Evolutionary conservation across 2,797 vertebrate species (phyloP), one percentile per base, ranked within the genome.

Genomic region (Poecilia picta): DNA sequence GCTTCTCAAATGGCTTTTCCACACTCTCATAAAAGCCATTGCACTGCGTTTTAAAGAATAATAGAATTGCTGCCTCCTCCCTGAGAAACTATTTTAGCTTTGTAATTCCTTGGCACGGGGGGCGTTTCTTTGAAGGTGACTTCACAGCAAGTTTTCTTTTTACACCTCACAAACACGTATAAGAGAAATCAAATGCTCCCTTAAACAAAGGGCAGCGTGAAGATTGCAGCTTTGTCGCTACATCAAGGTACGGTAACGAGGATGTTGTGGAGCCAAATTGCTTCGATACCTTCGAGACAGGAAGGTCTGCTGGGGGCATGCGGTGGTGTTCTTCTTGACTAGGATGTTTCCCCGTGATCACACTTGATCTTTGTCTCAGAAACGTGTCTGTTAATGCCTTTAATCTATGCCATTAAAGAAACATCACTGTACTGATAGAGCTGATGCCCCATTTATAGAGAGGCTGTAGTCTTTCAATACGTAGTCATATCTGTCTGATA

Each of bases 41-140:
- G 94, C 94, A 77, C 93, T 95, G 95, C 94, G 93, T 95, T 96
- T 95, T 95, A 94, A 95, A 94, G 94, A 95, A 95, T 96, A 96
- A 96, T 96, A 95, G 95, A 95, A 95, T 90, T 20, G 77, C 93
- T 92, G 88, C 93, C 91, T 94, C 92, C 91, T 94, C 89, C 89
- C 85, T 0, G 73, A 93, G 94, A 96, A 96, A 94, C 94, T 93
- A 95, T 95, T 96, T 94, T 91, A 91, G 94, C 91, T 90, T 92
- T 93, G 94, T 96, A 96, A 96, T 96, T 94, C 91, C 83, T 82
- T 90, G 91, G 92, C 91, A 89, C 87, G 55, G 80, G 93, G 59
- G 93, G 91, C 92, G 89, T 93, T 92, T 93, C 93, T 95, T 94
- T 95, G 94, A 96, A 96, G 95, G 95, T 96, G 95, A 96, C 95